Base-by-base conservation (phyloP, 2,797 vertebrate species). In the Scolopax rusticola region DNA sequence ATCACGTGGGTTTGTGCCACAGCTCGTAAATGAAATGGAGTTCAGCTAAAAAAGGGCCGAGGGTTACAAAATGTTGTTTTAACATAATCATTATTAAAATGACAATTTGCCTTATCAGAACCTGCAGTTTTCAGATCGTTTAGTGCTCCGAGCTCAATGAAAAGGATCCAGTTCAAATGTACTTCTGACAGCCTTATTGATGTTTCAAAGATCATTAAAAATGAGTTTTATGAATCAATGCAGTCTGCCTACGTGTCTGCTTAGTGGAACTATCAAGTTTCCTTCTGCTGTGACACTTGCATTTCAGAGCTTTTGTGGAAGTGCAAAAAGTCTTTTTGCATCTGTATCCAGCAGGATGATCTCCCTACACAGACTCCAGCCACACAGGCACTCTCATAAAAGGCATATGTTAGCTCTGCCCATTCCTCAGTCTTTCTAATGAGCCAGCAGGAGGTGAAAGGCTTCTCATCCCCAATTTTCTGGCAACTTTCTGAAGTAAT, bases 401-500 rank as follows among this genome's bases (percentile, higher is more conserved):
- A 95, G 92, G 64, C 86, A 91, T 76, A 75, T 92, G 70, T 77
- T 75, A 86, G 47, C 77, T 91, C 63, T 91, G 80, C 71, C 77
- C 63, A 32, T 84, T 92, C 56, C 69, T 45, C 60, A 57, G 60
- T 77, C 90, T 94, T 87, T 75, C 70, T 86, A 80, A 81, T 67
- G 77, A 92, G 77, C 81, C 85, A 91, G 83, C 76, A 86, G 78
- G 79, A 94, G 59, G 59, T 77, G 85, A 92, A 85, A 65, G 71
- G 68, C 50, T 89, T 57, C 75, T 87, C 48, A 82, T 23, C 91
- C 40, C 45, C 51, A 84, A 53, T 50, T 87, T 90, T 92, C 90
- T 91, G 76, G 80, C 82, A 96, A 88, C 60, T 93, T 84, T 69
- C 71, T 89, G 64, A 87, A 81, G 74, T 70, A 90, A 80, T 45